These are phyloP conservation scores for Cydia amplana DNA, from an alignment of 1,140 invertebrate genomes.

Conservation along the genomic window DNA sequence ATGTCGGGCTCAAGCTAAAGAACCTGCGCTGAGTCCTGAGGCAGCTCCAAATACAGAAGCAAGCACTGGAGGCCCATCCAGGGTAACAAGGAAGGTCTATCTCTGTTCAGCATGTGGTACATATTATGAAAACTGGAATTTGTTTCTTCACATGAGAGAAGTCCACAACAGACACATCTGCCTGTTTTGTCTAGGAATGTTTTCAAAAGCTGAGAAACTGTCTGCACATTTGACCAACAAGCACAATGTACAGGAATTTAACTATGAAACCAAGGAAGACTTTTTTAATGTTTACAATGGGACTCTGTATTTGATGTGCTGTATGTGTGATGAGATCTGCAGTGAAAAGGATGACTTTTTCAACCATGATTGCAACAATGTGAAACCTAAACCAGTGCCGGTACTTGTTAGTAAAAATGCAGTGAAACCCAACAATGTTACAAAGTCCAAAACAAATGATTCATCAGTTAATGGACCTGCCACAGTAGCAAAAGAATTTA, in stretches of 20 bases:
- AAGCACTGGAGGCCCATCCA: constrained; percentile 77
- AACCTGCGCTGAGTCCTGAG: constrained; percentile 65
- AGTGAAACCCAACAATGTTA: constrained; percentile 60
- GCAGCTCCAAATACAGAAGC: constrained; percentile 56
- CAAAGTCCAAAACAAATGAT: constrained; percentile 57
- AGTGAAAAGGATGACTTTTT: constrained; percentile 86
- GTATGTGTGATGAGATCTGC: constrained; percentile 87
- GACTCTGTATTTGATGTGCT: constrained; percentile 87
- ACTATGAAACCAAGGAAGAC: constrained; percentile 82
- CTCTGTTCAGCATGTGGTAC: constrained; percentile 88
- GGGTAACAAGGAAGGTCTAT: constrained; percentile 87
- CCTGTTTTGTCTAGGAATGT: constrained; percentile 88
- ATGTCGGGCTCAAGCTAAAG: constrained; percentile 77
- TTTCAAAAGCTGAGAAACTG: constrained; percentile 87
- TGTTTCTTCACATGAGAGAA: constrained; percentile 90
- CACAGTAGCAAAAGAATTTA: constrained; percentile 47
- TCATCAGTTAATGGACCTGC: constrained; percentile 55
- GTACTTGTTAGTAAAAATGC: constrained; percentile 71
- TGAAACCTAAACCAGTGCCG: constrained; percentile 73
- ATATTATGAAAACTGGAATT: constrained; percentile 91
- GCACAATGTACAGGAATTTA: constrained; percentile 85
- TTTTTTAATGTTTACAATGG: constrained; percentile 83
- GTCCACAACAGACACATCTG: constrained; percentile 88
- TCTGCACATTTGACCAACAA: constrained; percentile 86
- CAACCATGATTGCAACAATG: constrained; percentile 83